Conservation (phyloP, 2,888 invertebrate species). For the Lepidochitona cinerea region DNA sequence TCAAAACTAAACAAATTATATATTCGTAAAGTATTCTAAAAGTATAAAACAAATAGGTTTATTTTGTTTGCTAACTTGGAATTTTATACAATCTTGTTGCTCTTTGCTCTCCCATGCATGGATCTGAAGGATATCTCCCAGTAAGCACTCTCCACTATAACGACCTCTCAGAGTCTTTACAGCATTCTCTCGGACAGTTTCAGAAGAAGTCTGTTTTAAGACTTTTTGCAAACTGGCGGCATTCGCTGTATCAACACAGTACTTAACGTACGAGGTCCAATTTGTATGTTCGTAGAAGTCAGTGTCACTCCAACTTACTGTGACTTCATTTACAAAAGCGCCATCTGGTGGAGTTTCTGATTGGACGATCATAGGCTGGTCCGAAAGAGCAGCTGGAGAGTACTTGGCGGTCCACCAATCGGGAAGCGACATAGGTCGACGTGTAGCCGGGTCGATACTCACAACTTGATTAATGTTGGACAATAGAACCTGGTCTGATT, state of each 20-base stretch:
- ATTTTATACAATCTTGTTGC: background rate
- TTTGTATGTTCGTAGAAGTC: constrained; percentile 36
- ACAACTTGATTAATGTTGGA: constrained; percentile 54
- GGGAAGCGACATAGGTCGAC: constrained; percentile 53
- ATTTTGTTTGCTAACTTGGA: background rate
- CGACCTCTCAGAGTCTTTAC: constrained; percentile 47
- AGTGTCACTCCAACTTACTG: constrained; percentile 33
- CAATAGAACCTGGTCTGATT: constrained; percentile 14
- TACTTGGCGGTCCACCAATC: constrained; percentile 64
- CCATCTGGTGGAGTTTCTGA: constrained; percentile 37
- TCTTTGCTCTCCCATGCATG: constrained; percentile 43
- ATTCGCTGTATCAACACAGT: constrained; percentile 36
- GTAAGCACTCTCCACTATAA: constrained; percentile 55
- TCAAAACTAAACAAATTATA: too few relatives aligned
- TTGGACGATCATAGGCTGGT: constrained; percentile 39
- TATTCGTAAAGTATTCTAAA: background rate
- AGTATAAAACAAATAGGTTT: background rate
- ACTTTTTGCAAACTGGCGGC: constrained; percentile 18
- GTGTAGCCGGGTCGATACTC: constrained; percentile 46
- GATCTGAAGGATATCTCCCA: constrained; percentile 48
- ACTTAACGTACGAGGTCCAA: constrained; percentile 32
- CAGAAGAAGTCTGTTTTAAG: constrained; percentile 30
- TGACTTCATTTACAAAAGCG: constrained; percentile 18
- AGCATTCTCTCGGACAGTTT: constrained; percentile 38
- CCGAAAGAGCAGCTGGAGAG: constrained; percentile 26